Conservation (phyloP, 2,797 vertebrate genomes). For the Poliocrania exsul region DNA sequence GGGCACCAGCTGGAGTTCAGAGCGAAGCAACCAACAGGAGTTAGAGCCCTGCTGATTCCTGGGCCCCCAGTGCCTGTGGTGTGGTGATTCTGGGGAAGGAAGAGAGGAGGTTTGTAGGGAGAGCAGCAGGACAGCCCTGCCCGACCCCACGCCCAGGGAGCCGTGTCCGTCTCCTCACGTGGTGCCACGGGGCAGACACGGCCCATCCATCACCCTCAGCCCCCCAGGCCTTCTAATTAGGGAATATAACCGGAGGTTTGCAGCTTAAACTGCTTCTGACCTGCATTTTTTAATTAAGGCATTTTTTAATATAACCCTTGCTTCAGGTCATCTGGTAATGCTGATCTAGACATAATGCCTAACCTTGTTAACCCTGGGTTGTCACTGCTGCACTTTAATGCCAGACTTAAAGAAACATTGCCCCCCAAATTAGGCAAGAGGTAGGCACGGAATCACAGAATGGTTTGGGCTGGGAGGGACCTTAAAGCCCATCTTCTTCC, state of each 20-base stretch:
- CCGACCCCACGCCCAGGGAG: not conserved
- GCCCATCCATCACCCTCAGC: constrained; percentile 62
- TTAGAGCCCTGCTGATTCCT: not conserved
- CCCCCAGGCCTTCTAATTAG: constrained; percentile 60
- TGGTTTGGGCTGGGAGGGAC: not conserved
- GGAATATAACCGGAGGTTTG: constrained; percentile 39
- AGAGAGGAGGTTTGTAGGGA: constrained; percentile 11
- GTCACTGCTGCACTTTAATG: constrained; percentile 3
- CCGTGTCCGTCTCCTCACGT: not conserved
- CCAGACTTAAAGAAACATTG: constrained; percentile 14
- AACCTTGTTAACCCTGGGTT: constrained; percentile 10
- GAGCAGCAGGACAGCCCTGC: not conserved
- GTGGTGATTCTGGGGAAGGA: not conserved
- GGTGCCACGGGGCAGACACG: constrained; percentile 14
- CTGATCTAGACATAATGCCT: constrained; percentile 23
- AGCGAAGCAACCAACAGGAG: not conserved
- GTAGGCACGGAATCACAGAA: not conserved
- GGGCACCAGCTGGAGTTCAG: not conserved
- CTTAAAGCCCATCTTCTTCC: not conserved
- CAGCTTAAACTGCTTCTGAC: constrained; percentile 31
- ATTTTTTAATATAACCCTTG: constrained; percentile 54
- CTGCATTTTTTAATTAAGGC: constrained; percentile 66
- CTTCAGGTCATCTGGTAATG: constrained; percentile 53
- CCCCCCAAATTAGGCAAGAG: not conserved
- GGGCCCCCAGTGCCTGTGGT: not conserved